phyloP scores from a whole-genome alignment of 2,888 invertebrate species.

The Tricholauxania praeusta region DNA sequence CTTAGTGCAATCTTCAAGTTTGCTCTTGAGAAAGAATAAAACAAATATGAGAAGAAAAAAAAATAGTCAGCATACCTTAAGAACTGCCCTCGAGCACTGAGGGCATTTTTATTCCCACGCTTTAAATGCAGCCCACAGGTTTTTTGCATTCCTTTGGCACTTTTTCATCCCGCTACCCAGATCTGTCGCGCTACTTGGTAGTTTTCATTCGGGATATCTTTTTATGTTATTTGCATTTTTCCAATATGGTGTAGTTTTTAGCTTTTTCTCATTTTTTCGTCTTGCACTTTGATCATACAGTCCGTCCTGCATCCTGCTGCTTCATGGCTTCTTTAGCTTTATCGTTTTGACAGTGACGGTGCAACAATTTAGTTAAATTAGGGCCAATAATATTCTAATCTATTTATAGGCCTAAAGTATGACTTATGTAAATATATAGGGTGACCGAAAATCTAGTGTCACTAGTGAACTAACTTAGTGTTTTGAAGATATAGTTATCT shows the following conservation, averaged over 20 bases:
- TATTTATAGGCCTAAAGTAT: too few relatives aligned
- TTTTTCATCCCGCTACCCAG: background rate
- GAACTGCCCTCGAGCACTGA: conserved; percentile 29
- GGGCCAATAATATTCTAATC: too few relatives aligned
- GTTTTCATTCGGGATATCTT: background rate
- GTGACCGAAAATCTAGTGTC: too few relatives aligned
- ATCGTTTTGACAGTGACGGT: too few relatives aligned
- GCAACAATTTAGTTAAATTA: too few relatives aligned
- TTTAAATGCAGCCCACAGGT: conserved; percentile 36
- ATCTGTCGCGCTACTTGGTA: background rate
- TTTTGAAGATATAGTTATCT: too few relatives aligned
- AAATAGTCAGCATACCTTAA: background rate
- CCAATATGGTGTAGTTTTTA: background rate
- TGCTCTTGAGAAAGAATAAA: background rate
- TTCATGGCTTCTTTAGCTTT: too few relatives aligned
- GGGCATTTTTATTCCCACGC: conserved; percentile 42
- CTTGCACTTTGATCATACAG: background rate
- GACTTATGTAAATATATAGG: too few relatives aligned
- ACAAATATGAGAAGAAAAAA: background rate
- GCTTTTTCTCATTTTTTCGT: background rate
- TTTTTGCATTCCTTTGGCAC: conserved; percentile 39
- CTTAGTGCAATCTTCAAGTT: background rate
- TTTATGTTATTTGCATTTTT: background rate
- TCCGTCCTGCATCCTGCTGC: too few relatives aligned
- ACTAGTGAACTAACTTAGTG: too few relatives aligned